Base-by-base conservation (phyloP, 2,888 invertebrate species). In the Ochropleura plecta region DNA sequence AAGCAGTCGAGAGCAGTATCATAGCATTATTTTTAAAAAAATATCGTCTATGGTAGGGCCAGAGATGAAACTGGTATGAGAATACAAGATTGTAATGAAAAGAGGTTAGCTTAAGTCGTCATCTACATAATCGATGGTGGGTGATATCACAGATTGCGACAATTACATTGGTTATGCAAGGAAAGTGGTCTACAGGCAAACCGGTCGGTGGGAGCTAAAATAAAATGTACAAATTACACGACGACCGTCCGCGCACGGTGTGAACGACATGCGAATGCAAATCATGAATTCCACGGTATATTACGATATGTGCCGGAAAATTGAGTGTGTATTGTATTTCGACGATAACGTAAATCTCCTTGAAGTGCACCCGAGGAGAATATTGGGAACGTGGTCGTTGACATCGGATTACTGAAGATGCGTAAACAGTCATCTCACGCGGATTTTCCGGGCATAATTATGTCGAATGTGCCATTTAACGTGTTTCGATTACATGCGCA, bases 131-230 rank as follows among this genome's bases (percentile, higher is more conserved):
- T 80, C 72, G 59, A 79, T 81, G 68, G 64, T 44, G 78, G 82
- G 77, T 80, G 79, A 84, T 84, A 89, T 83, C 80, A 77, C 76
- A 60, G 76, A 75, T 79, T 75, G 82, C 82, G 73, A 86, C 87
- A 89, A 90, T 90, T 89, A 90, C 88, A 81, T 72, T 80, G 72
- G 74, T 91, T 91, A 91, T 83, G 89, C 90, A 91, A 91, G 83
- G 77, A 85, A 88, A 82, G 82, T 81, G 79, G 82, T 79, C 76
- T 71, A 78, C 81, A 73, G 42, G 46, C 71, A 81, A 89, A 91
- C 91, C 90, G 91, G 90, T 90, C 79, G 73, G 62, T 62, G 53
- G 48, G 76, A 69, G 80, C 75, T 83, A 67, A 83, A 88, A 84
- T 86, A 84, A 79, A 85, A 82, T 77, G 79, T 79, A 77, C 76